Evolutionary conservation across 2,113 vertebrate genomes (phyloP), one percentile per base, ranked within the genome.

Genomic region (Boleophthalmus pectinirostris): DNA sequence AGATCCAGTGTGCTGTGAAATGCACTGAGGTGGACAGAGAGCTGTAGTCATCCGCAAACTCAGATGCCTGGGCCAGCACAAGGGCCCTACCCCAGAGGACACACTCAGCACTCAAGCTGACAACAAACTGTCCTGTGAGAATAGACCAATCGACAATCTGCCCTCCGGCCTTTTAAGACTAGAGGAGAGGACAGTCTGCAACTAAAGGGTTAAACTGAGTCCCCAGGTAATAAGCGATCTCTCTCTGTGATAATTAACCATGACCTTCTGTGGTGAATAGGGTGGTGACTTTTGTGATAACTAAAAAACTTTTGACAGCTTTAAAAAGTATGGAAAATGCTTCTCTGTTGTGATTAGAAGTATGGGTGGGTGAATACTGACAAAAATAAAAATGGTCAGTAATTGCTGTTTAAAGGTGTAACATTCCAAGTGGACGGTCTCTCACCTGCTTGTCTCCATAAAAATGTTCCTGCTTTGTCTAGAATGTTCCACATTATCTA

Each of bases 111-210:
- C 18, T 38, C 33, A 18, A 33, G 33, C n/a, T 43, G 61, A 64
- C 61, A 64, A 64, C 61, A 38, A 20, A 33, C 25, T 33, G 58
- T 61, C 58, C 58, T 20, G 58, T 2, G 25, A 20, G 61, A 21
- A 64, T 64, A 38, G 20, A 64, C 18, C 33, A 64, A 64, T 43
- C 61, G n/a, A 43, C 61, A n/a, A 35, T 64, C 61, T 61, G 58
- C 25, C 58, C 24, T 15, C 23, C 11, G 56, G 3, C 13, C 23
- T 24, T 25, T 18, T 2, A 35, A 33, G 25, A 61, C 25, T 13
- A 33, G 58, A 61, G 15, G 25, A 61, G 58, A 61, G 58, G 58
- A 33, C 58, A 33, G 53, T 56, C 53, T 14, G 56, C 8, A 63
- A 10, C 33, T 13, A 43, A 38, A 64, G 10, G 6, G 61, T 21